A percentile compares a stretch with the other conserved stretches of the same genome.
Conservation (phyloP, 2,113 vertebrate genomes). For the Muntiacus muntjak region DNA sequence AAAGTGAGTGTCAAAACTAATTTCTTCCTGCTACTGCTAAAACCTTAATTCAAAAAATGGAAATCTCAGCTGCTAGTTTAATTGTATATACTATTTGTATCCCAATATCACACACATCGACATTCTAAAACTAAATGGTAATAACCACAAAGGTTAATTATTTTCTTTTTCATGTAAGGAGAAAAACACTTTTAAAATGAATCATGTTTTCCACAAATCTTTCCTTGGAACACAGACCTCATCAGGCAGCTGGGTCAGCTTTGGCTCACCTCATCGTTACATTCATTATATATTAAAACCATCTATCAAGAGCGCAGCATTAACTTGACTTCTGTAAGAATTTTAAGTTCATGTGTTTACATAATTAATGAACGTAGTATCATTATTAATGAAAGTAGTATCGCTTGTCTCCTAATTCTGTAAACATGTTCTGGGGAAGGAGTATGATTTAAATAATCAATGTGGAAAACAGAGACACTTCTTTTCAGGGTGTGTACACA, state of each 20-base stretch:
- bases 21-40: not conserved
- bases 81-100: not conserved
- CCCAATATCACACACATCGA: not conserved
- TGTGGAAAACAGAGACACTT: not conserved
- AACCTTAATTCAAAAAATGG: not conserved
- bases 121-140: not conserved
- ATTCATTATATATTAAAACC: slow-evolving; percentile 28
- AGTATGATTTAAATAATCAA: not conserved
- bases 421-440: not conserved
- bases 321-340: not conserved
- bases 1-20: not conserved
- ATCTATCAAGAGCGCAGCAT: not conserved
- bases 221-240: not conserved
- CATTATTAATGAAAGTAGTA: not conserved
- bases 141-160: not conserved
- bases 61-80: not conserved
- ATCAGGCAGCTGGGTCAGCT: not conserved
- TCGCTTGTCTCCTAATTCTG: not conserved
- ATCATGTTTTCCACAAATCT: not conserved
- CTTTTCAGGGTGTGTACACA: not conserved
- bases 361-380: not conserved
- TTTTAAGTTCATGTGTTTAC: not conserved
- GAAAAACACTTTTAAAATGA: slow-evolving; percentile 7
- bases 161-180: not conserved
- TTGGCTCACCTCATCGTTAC: not conserved